phyloP scores from a whole-genome alignment of 2,113 vertebrate species.

The Hippocampus mohnikei region DNA sequence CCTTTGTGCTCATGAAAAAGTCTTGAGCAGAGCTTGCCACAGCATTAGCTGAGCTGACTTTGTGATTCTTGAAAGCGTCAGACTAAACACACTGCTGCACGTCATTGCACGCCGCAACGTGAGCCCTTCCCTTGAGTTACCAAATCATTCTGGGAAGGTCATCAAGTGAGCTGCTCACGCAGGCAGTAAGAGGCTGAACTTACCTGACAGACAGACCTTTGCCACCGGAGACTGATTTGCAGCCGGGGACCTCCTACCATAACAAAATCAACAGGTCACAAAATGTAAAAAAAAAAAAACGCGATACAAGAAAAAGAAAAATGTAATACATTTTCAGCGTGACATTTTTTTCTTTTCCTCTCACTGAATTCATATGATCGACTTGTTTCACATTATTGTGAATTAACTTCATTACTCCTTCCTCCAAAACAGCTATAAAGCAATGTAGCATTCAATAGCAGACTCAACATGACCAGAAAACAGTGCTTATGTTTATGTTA shows the following conservation, averaged over 20 bases:
- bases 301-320: background rate
- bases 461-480: background rate
- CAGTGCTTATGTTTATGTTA: background rate
- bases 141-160: background rate
- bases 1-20: too few species aligned
- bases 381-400: background rate
- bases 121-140: conserved; percentile 1
- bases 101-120: background rate
- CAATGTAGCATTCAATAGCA: background rate
- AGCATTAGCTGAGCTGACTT: background rate
- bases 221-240: conserved; percentile 80
- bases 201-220: conserved; percentile 89
- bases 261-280: conserved; percentile 21
- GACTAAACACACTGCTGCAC: background rate
- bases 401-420: background rate
- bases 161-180: background rate
- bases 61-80: background rate
- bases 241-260: conserved; percentile 85
- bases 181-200: conserved; percentile 15
- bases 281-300: background rate
- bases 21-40: conserved; percentile 1
- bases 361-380: background rate
- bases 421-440: too few species aligned
- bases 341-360: background rate
- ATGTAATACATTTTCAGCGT: background rate